Base-by-base conservation (phyloP, 2,888 invertebrate species). In the Lepas anatifera region DNA sequence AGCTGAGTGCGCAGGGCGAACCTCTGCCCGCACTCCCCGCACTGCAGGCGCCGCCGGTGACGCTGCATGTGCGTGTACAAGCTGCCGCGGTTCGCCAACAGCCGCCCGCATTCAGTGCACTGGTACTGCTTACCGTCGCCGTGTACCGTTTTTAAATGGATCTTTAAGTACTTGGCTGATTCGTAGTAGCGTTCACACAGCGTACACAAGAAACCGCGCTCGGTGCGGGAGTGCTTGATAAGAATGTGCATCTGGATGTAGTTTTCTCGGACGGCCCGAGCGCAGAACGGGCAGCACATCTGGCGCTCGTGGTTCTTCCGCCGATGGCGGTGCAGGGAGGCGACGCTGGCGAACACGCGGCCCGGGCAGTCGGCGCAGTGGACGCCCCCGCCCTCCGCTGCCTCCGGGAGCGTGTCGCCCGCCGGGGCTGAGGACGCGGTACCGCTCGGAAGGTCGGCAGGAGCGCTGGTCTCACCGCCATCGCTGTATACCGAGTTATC, bases 221-320 rank as follows among this genome's bases (percentile, higher is more conserved):
- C 58, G 18, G 58, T 58, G 4, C 29, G 29, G 1, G 58, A 58
- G 58, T 58, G 58, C 22, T 58, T 58, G 35, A 58, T 58, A 35
- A 58, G 58, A 35, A 58, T 58, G 58, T 58, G 58, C 58, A 58
- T 58, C 58, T 58, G 32, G 1, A 58, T 32, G 32, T 58, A 58
- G 22, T 32, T 16, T 22, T 58, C 58, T 32, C 58, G 58, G 32
- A 58, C 58, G 7, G 58, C 32, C 32, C 58, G 32, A 10, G 8
- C 22, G 58, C 58, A 58, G 32, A 58, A 58, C 18, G 58, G 58
- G 22, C 58, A 58, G 32, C 32, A 22, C 22, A 58, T 18, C 32
- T 58, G 58, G 32, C 58, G 58, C 69, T 73, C 72, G 67, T 74
- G 74, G 43, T 74, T 74, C 58, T 73, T 72, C 73, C 73, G 72